phyloP scores from a whole-genome alignment of 2,797 vertebrate genomes.

The Sylvilagus floridanus region DNA sequence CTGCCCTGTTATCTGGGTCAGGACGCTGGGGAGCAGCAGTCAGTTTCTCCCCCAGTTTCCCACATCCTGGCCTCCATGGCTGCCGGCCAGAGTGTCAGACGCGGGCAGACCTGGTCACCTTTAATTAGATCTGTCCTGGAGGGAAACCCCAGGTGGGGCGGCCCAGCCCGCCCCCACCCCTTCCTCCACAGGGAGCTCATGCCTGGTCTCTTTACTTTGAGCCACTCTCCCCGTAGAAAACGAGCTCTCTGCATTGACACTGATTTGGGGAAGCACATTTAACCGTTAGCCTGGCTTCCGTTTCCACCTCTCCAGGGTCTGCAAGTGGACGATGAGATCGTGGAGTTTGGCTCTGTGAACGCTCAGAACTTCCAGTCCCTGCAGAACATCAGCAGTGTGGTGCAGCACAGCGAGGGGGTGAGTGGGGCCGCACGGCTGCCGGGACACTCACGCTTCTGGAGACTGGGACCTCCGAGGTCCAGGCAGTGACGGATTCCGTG shows the following conservation, averaged over 20 bases:
- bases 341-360: slow-evolving; percentile 96
- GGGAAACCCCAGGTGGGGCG: neutral
- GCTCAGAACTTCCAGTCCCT: slow-evolving; percentile 94
- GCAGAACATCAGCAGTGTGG: slow-evolving; percentile 94
- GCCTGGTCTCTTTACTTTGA: neutral
- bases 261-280: neutral
- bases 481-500: too few species aligned
- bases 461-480: too few species aligned
- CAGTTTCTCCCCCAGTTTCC: neutral
- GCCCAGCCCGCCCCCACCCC: neutral
- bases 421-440: slow-evolving; percentile 72
- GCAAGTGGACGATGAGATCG: slow-evolving; percentile 93
- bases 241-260: neutral
- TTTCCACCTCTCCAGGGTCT: slow-evolving; percentile 90
- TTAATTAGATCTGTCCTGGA: neutral
- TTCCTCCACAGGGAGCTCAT: neutral
- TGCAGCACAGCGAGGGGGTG: slow-evolving; percentile 98
- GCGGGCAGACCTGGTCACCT: neutral
- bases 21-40: neutral
- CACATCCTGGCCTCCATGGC: neutral
- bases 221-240: neutral
- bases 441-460: neutral
- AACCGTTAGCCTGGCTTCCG: neutral
- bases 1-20: neutral
- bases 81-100: too few species aligned